These are phyloP conservation scores for Petromus typicus DNA, from an alignment of 2,113 vertebrate species.

Conservation along the genomic window DNA sequence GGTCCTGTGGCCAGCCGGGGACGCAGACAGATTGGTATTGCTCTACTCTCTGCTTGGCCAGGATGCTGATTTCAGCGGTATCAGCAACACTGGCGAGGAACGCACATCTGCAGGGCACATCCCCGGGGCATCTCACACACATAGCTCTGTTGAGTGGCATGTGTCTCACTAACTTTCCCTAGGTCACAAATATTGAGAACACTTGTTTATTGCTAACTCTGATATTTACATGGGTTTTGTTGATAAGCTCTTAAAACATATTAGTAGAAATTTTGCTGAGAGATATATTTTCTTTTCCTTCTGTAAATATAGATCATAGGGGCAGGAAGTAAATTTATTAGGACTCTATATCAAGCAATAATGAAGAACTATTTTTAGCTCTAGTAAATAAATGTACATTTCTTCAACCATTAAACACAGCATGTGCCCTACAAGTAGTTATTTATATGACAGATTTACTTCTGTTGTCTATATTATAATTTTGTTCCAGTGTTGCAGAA, in stretches of 20 bases:
- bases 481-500: conserved; percentile 24
- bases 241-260: conserved; percentile 15
- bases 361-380: conserved; percentile 45
- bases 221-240: not conserved
- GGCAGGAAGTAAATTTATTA: not conserved
- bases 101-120: not conserved
- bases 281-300: conserved; percentile 34
- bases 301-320: not conserved
- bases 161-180: conserved; percentile 15
- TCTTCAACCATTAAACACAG: conserved; percentile 45
- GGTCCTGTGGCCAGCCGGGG: too few relatives aligned
- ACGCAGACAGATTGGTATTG: not conserved
- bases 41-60: not conserved
- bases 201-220: not conserved
- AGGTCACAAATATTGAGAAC: not conserved
- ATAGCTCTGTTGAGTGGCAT: not conserved
- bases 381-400: not conserved
- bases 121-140: not conserved
- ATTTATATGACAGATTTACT: conserved; percentile 50
- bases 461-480: conserved; percentile 3
- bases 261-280: not conserved
- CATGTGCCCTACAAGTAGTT: not conserved
- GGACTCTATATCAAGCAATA: not conserved
- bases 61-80: not conserved
- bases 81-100: not conserved